phyloP scores from a whole-genome alignment of 1,140 invertebrate species.

The Drosophila dunni region DNA sequence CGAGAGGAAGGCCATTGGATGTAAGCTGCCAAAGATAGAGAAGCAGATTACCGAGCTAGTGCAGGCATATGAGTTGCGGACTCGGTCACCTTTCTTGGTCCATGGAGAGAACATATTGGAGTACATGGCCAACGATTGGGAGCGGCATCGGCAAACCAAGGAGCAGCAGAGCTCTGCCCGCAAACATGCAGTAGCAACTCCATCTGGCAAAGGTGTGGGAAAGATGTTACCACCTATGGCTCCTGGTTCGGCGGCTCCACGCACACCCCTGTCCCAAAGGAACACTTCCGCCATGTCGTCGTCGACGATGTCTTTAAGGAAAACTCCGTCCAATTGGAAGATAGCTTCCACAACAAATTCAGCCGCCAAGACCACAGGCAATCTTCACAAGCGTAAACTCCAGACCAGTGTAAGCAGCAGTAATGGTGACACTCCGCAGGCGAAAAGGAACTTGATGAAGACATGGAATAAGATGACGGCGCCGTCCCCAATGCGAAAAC shows the following conservation, averaged over 20 bases:
- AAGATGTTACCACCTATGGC: conserved; percentile 50
- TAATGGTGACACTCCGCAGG: conserved; percentile 42
- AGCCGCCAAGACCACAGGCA: conserved; percentile 57
- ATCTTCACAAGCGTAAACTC: conserved; percentile 62
- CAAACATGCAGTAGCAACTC: conserved; percentile 62
- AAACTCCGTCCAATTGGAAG: conserved; percentile 64
- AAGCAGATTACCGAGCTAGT: conserved; percentile 86
- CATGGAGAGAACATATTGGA: conserved; percentile 87
- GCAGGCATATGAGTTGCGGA: conserved; percentile 85
- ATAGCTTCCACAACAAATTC: conserved; percentile 25
- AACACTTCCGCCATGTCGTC: conserved; percentile 62
- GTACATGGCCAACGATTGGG: conserved; percentile 86
- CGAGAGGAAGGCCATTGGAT: conserved; percentile 89
- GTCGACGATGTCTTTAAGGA: conserved; percentile 70
- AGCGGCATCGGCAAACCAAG: conserved; percentile 85
- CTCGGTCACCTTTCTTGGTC: conserved; percentile 86
- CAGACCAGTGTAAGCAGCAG: background rate
- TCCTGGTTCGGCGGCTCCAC: conserved; percentile 31
- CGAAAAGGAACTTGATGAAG: conserved; percentile 66
- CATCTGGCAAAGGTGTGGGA: conserved; percentile 21
- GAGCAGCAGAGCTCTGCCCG: conserved; percentile 62
- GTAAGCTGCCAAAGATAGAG: conserved; percentile 89
- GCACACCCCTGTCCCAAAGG: conserved; percentile 64
- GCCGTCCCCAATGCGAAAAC: conserved; percentile 25
- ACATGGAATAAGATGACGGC: conserved; percentile 38